Evolutionary conservation across 1,140 invertebrate genomes (phyloP), one percentile per base, ranked within the genome.

Genomic region (Heliothis subflexa): DNA sequence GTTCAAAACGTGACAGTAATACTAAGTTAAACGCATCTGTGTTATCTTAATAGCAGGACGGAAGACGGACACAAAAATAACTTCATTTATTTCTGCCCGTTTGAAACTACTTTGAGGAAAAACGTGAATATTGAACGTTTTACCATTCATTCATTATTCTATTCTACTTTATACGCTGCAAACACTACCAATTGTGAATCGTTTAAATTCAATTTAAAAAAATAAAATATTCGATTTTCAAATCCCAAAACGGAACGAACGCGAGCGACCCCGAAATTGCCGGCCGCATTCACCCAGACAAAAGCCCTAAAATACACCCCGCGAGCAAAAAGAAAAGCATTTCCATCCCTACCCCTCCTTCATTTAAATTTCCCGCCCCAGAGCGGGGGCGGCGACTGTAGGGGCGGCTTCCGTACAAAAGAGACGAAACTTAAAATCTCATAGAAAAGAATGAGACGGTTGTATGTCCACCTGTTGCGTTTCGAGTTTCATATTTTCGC

Each of bases 391-490:
- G 93, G 90, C 91, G 91, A 87, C 90, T 77, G 82, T 90, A 89
- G 91, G 91, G 92, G 92, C 89, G 92, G 93, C 86, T 91, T 89
- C 88, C 82, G 91, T 81, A 88, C 86, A 90, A 93, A 86, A 92
- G 88, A 87, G 91, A 92, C 86, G 87, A 84, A 85, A 90, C 90
- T 92, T 89, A 87, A 86, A 89, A 82, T 75, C 77, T 82, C 83
- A 81, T 91, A 93, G 90, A 93, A 93, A 93, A 94, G 93, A 94
- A 93, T 92, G 93, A 94, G 93, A 94, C 89, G 89, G 88, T 83
- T 76, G 81, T 91, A 93, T 89, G 88, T 94, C 89, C 91, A 94
- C 93, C 93, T 94, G 93, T 94, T 93, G 93, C 93, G 88, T 83
- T 88, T 82, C 64, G 82, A 91, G 85, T 89, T 87, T 89, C 85